Conservation (phyloP, 1,140 invertebrate species). For the Macrobrachium nipponense region DNA sequence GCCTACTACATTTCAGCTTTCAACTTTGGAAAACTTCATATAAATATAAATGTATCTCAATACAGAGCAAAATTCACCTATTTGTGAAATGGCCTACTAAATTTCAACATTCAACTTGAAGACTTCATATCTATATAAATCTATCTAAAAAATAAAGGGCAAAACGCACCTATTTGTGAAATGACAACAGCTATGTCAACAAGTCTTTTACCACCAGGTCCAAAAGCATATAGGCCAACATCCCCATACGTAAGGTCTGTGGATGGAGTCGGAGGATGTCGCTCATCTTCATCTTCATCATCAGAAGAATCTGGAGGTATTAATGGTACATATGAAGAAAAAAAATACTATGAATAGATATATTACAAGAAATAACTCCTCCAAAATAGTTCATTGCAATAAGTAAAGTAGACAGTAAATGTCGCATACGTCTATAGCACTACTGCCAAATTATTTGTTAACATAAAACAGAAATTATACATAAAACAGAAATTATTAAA, state of each 20-base stretch:
- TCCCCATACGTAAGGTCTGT: slow-evolving; percentile 69
- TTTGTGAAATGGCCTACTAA: no score
- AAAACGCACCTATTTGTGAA: slow-evolving; percentile 68
- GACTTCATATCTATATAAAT: not conserved
- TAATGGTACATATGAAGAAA: slow-evolving; percentile 49
- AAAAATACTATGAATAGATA: not conserved
- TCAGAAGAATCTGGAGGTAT: slow-evolving; percentile 52
- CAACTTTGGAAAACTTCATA: no score
- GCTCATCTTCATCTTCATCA: slow-evolving; percentile 56
- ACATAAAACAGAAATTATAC: no score
- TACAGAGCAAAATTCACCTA: no score
- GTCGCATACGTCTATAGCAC: no score
- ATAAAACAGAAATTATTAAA: no score
- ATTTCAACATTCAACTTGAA: not conserved
- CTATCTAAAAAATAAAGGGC: not conserved
- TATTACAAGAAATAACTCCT: not conserved
- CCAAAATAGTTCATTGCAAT: no score
- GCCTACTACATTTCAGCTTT: no score
- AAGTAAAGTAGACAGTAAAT: no score
- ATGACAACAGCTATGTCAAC: slow-evolving; percentile 69
- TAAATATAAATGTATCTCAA: no score
- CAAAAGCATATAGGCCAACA: slow-evolving; percentile 69
- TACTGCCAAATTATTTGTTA: no score
- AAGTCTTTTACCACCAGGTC: slow-evolving; percentile 67
- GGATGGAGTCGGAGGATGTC: slow-evolving; percentile 31